Evolutionary conservation across 2,113 vertebrate species (phyloP).

Genomic region (Pyrgilauda ruficollis): DNA sequence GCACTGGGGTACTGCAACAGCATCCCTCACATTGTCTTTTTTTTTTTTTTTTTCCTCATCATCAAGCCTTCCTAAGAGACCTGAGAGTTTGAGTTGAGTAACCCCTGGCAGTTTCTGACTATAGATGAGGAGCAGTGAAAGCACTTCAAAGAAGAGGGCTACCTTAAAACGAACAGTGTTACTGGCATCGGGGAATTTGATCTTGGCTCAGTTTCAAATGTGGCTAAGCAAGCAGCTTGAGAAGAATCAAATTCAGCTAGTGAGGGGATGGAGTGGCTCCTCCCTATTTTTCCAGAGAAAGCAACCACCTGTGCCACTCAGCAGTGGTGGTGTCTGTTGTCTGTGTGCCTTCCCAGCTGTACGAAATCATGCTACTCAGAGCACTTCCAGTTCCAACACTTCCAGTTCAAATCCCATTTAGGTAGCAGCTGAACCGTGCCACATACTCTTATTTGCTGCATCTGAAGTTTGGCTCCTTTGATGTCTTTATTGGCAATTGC

Average conservation of each 20-base stretch:
- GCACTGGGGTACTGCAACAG: neutral
- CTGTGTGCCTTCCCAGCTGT: neutral
- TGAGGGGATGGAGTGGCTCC: neutral
- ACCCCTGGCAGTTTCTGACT: neutral
- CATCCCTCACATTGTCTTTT: neutral
- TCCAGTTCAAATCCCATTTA: neutral
- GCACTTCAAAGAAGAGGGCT: slow-evolving; percentile 3
- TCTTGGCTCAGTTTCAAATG: neutral
- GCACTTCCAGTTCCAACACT: neutral
- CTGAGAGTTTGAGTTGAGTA: neutral
- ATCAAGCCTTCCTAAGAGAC: neutral
- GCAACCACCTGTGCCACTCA: neutral
- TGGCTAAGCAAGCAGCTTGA: neutral
- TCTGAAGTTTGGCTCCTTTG: neutral
- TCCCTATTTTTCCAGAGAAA: neutral
- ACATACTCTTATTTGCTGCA: neutral
- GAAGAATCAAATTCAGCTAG: neutral
- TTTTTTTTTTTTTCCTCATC: neutral
- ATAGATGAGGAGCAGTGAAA: neutral
- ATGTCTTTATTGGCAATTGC: neutral
- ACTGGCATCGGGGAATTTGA: slow-evolving; percentile 17
- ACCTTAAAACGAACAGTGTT: slow-evolving; percentile 20
- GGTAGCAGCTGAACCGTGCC: neutral
- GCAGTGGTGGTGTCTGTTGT: neutral
- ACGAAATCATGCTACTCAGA: neutral